Evolutionary conservation across 2,797 vertebrate genomes (phyloP).

Genomic region (Coilia nasus): DNA sequence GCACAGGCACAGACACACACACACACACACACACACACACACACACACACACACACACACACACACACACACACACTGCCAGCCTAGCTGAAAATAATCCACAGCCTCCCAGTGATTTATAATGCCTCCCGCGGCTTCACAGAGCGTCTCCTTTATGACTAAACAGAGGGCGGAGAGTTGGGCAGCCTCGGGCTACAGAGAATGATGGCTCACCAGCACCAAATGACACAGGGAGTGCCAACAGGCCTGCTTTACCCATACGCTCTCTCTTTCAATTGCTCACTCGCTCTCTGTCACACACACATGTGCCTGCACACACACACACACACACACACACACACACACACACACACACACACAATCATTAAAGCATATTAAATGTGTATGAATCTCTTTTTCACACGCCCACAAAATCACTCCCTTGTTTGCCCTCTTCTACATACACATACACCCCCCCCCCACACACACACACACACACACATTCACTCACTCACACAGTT

Average conservation of each 20-base stretch:
- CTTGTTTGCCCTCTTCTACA: neutral
- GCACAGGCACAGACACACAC: neutral
- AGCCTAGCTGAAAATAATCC: conserved; percentile 61
- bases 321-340: too few relatives aligned
- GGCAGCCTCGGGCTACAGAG: conserved; percentile 41
- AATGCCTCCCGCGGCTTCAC: conserved; percentile 62
- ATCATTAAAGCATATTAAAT: neutral
- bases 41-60: neutral
- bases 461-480: conserved; percentile 19
- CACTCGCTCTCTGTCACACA: too few relatives aligned
- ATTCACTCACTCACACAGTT: neutral
- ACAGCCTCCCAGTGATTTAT: conserved; percentile 60
- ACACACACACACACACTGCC: conserved; percentile 27
- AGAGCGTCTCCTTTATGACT: conserved; percentile 65
- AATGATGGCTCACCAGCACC: conserved; percentile 54
- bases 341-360: too few relatives aligned
- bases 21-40: neutral
- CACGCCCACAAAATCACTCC: neutral
- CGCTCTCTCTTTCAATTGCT: too few relatives aligned
- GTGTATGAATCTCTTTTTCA: neutral
- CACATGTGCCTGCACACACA: too few relatives aligned
- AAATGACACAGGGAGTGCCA: conserved; percentile 61
- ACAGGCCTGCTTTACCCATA: conserved; percentile 32
- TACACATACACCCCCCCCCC: conserved; percentile 22
- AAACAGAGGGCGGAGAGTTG: conserved; percentile 56